Conservation (phyloP, 2,888 invertebrate species). For the Drosophila yooni region DNA sequence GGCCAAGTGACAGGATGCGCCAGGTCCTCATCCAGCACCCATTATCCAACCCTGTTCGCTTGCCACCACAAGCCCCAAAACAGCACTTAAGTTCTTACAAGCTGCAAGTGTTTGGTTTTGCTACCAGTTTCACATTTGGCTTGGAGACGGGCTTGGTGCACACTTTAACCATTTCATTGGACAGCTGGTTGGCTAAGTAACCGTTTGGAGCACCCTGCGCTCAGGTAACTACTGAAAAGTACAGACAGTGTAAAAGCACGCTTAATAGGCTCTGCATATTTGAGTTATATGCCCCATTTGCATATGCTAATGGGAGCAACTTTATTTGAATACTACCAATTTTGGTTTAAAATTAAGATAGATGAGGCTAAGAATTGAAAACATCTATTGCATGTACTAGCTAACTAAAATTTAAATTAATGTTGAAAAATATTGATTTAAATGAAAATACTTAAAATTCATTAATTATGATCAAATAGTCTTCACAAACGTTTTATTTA, state of each 20-base stretch:
- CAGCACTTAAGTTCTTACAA: constrained; percentile 76
- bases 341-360: not conserved
- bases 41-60: constrained; percentile 35
- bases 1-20: constrained; percentile 25
- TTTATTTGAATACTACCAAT: constrained; percentile 1
- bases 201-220: not conserved
- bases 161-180: constrained; percentile 8
- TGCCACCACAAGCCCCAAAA: constrained; percentile 66
- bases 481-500: not conserved
- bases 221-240: constrained; percentile 11
- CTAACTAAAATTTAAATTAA: not conserved
- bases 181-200: not conserved
- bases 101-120: constrained; percentile 53
- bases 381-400: not conserved
- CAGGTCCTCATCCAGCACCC: not conserved
- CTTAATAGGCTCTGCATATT: constrained; percentile 13
- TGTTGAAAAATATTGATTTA: not conserved
- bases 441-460: not conserved
- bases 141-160: constrained; percentile 13
- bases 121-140: constrained; percentile 31
- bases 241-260: not conserved
- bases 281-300: constrained; percentile 27
- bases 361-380: not conserved
- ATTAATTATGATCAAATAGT: not conserved
- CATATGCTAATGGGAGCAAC: constrained; percentile 15